Percentiles rank a stretch among this genome's conserved stretches.
Evolutionary conservation across 2,797 vertebrate species (phyloP).

Genomic region (Cyclura pinguis): DNA sequence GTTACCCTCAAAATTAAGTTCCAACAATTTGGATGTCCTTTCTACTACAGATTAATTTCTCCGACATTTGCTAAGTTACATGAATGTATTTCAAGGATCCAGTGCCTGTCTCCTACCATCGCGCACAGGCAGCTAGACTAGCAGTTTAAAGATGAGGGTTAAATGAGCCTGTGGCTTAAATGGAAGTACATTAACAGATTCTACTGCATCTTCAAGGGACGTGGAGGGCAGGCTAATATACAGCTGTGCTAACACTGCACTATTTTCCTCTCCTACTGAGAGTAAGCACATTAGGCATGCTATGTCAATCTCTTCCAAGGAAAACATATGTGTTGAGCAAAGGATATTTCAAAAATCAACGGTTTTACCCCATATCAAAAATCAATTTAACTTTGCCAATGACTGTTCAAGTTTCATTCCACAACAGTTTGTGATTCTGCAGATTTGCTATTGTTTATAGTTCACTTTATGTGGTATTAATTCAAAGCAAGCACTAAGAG

Average conservation of each 20-base stretch:
- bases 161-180: background rate
- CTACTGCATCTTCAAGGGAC: background rate
- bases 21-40: background rate
- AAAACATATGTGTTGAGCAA: slow-evolving; percentile 4
- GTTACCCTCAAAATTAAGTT: background rate
- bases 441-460: background rate
- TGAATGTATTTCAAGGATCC: background rate
- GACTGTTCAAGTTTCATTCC: background rate
- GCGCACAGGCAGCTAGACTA: background rate
- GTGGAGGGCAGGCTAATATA: slow-evolving; percentile 6
- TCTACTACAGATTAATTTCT: background rate
- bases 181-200: slow-evolving; percentile 18
- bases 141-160: background rate
- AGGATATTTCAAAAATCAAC: slow-evolving; percentile 5
- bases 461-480: background rate
- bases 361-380: background rate
- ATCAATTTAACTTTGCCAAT: slow-evolving; percentile 2
- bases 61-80: background rate
- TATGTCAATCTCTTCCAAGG: background rate
- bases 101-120: background rate
- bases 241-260: slow-evolving; percentile 10
- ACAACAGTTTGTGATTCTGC: background rate
- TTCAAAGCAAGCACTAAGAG: background rate
- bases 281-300: slow-evolving; percentile 26
- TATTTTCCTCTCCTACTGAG: background rate